Conservation (phyloP, 2,113 vertebrate species). For the Oryzias javanicus region DNA sequence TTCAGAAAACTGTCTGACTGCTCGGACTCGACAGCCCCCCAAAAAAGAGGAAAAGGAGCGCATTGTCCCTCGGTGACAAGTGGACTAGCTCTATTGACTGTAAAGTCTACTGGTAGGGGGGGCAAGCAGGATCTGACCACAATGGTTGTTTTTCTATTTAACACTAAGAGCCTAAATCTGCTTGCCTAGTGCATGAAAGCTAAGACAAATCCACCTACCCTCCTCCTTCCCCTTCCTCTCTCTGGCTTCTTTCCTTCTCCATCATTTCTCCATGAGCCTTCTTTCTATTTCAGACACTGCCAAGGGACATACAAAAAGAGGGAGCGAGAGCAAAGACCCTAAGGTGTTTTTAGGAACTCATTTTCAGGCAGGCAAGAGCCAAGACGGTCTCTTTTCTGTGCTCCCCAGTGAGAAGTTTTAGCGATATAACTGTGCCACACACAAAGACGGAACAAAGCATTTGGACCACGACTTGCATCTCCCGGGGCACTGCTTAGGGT, state of each 20-base stretch:
- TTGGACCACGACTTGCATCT: slow-evolving; percentile 61
- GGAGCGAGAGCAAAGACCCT: slow-evolving; percentile 36
- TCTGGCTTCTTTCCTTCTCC: slow-evolving; percentile 22
- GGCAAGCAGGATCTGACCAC: slow-evolving; percentile 50
- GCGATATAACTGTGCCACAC: slow-evolving; percentile 69
- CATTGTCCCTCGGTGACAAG: slow-evolving; percentile 80
- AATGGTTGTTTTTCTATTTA: slow-evolving; percentile 78
- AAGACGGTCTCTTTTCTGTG: slow-evolving; percentile 26
- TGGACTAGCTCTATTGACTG: slow-evolving; percentile 83
- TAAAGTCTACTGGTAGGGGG: slow-evolving; percentile 76
- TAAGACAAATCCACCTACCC: slow-evolving; percentile 58
- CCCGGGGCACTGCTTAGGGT: slow-evolving; percentile 59
- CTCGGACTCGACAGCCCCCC: slow-evolving; percentile 68
- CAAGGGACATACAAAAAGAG: slow-evolving; percentile 40
- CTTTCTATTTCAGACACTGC: slow-evolving; percentile 54
- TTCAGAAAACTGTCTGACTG: slow-evolving; percentile 75
- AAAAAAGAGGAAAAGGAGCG: slow-evolving; percentile 71
- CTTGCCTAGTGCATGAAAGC: slow-evolving; percentile 67
- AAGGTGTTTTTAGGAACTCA: slow-evolving; percentile 55
- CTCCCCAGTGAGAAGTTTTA: slow-evolving; percentile 57
- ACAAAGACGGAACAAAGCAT: slow-evolving; percentile 56
- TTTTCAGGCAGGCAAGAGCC: slow-evolving; percentile 48
- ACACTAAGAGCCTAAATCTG: slow-evolving; percentile 77
- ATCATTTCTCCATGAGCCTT: slow-evolving; percentile 26
- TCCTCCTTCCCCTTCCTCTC: slow-evolving; percentile 23